Percentiles rank a stretch among this genome's conserved stretches.
Conservation (phyloP, 2,888 invertebrate genomes). For the Corbicula japonica region DNA sequence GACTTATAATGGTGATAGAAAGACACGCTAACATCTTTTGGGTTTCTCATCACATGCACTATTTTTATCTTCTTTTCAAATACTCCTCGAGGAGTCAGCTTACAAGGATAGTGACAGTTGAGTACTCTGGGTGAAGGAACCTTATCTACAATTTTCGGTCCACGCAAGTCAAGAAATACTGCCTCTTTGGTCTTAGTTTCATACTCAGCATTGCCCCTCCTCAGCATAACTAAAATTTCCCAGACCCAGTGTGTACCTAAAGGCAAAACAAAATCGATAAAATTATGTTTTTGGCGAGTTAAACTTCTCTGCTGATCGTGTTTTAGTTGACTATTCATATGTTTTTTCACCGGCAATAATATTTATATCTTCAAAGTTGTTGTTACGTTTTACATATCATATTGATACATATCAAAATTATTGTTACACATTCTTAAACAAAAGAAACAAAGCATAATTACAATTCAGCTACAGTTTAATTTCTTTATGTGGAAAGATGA, state of each 20-base stretch:
- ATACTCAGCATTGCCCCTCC: constrained; percentile 34
- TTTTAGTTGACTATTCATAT: no score
- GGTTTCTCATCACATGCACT: constrained; percentile 38
- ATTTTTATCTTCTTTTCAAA: constrained; percentile 32
- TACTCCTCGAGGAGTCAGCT: constrained; percentile 15
- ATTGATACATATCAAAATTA: neutral
- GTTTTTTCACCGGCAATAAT: no score
- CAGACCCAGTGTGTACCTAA: constrained; percentile 57
- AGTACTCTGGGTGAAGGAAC: constrained; percentile 42
- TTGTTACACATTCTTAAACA: neutral
- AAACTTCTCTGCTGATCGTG: no score
- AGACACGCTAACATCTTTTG: constrained; percentile 38
- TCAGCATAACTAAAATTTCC: constrained; percentile 50
- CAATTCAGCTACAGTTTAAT: no score
- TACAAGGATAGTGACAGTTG: constrained; percentile 31
- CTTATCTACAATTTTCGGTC: neutral
- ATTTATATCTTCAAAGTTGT: no score
- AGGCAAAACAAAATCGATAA: neutral
- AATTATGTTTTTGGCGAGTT: neutral
- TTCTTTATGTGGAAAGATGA: no score
- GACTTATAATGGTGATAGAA: constrained; percentile 10
- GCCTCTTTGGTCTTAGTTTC: constrained; percentile 29
- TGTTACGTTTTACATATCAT: no score
- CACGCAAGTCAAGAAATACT: constrained; percentile 32
- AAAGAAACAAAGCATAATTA: no score